Evolutionary conservation across 30 jellyfish, hydroid and myxozoan genomes (phyloP), one percentile per base, ranked within the genome.

Genomic region (Nemopilema nomurai): DNA sequence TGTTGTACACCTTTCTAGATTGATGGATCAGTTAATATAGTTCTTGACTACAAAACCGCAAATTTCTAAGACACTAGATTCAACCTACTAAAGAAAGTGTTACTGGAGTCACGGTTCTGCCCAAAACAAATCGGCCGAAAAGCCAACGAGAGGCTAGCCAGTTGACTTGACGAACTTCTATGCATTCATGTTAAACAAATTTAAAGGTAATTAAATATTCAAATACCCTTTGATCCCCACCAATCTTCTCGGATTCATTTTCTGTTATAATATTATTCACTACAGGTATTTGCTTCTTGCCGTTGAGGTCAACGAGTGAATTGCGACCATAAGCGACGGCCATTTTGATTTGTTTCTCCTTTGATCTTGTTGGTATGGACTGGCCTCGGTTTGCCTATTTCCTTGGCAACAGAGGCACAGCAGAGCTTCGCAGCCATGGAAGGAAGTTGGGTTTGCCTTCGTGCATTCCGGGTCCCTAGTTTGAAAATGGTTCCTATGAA

Each of bases 401-500:
- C 79, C 87, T 29, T 77, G 51, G 77, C 78, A 77, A 77, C 87
- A 57, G 76, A 57, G 29, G 65, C 77, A 49, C 76, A 50, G 86
- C 20, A 21, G 30, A 4, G 51, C 57, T 41, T 6, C 57, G 57
- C 57, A 41, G 57, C 57, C 6, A 41, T 3, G n/a, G n/a, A n/a
- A n/a, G n/a, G n/a, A n/a, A n/a, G n/a, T n/a, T n/a, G n/a, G n/a
- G n/a, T n/a, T n/a, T n/a, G n/a, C n/a, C n/a, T n/a, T n/a, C n/a
- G n/a, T n/a, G n/a, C n/a, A n/a, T n/a, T n/a, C n/a, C n/a, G n/a
- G n/a, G n/a, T n/a, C n/a, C n/a, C n/a, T n/a, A n/a, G n/a, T n/a
- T n/a, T n/a, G n/a, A n/a, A n/a, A n/a, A n/a, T n/a, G n/a, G n/a
- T n/a, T n/a, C n/a, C n/a, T n/a, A n/a, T n/a, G n/a, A n/a, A n/a